Percentiles rank a stretch among this genome's conserved stretches.
These are phyloP conservation scores for Helobdella robusta DNA, from an alignment of 2,888 invertebrate species.

Conservation along the genomic window DNA sequence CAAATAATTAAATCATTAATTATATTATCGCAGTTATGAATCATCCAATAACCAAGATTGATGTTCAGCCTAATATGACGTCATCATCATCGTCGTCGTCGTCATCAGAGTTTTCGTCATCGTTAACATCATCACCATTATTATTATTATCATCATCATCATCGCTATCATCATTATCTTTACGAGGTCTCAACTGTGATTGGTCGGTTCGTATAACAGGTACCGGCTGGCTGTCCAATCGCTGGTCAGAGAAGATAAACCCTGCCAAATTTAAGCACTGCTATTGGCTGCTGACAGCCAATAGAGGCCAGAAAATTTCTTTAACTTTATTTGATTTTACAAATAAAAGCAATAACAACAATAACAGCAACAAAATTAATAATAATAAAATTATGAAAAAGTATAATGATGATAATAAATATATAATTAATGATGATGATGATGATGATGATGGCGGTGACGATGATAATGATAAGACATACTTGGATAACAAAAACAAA, in stretches of 20 bases:
- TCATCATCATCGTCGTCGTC: conserved; percentile 9
- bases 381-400: neutral
- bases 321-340: neutral
- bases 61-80: no score
- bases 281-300: no score
- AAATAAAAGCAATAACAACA: neutral
- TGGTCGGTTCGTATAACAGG: no score
- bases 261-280: no score
- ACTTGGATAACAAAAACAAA: neutral
- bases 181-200: neutral
- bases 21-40: no score
- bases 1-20: no score
- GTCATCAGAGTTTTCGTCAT: neutral
- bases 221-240: no score
- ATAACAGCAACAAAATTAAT: neutral
- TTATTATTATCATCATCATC: neutral
- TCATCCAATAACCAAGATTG: no score
- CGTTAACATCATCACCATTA: neutral
- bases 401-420: neutral
- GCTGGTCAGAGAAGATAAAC: no score
- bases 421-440: neutral
- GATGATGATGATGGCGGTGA: neutral
- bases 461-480: neutral
- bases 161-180: neutral
- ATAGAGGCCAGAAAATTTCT: no score